Evolutionary conservation across 1,140 invertebrate species (phyloP).

Genomic region (Anoplolepis gracilipes): DNA sequence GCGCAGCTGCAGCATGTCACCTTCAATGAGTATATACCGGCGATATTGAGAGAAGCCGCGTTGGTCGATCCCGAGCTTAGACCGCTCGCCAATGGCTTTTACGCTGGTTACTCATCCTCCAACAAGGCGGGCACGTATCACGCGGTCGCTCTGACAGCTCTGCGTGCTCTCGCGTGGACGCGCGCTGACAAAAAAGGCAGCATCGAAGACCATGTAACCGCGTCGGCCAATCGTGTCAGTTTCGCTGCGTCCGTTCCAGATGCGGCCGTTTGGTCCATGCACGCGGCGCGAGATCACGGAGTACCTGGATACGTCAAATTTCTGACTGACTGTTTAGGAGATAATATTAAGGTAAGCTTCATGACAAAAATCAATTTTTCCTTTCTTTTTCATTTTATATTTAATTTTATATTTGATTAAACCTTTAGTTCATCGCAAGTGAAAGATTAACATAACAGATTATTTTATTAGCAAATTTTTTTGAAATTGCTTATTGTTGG

Average conservation of each 20-base stretch:
- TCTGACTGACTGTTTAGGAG: slow-evolving; percentile 90
- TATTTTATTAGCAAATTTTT: too few species aligned
- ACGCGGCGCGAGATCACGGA: slow-evolving; percentile 95
- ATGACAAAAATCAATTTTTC: not conserved
- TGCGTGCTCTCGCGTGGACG: slow-evolving; percentile 90
- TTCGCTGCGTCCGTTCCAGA: slow-evolving; percentile 75
- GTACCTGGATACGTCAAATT: slow-evolving; percentile 94
- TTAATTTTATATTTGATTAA: too few species aligned
- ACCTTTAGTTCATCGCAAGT: too few species aligned
- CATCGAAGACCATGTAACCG: slow-evolving; percentile 77
- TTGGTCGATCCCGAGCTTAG: slow-evolving; percentile 89
- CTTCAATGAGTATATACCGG: slow-evolving; percentile 94
- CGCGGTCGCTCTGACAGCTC: slow-evolving; percentile 90
- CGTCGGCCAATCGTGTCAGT: slow-evolving; percentile 81
- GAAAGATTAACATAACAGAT: too few species aligned
- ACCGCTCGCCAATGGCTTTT: slow-evolving; percentile 89
- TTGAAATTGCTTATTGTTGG: too few species aligned
- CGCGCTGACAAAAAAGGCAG: slow-evolving; percentile 62
- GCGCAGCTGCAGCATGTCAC: slow-evolving; percentile 95
- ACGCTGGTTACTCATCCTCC: slow-evolving; percentile 93
- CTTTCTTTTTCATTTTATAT: not conserved
- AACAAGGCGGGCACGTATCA: slow-evolving; percentile 91
- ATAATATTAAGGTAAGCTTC: slow-evolving; percentile 79
- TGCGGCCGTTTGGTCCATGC: slow-evolving; percentile 85
- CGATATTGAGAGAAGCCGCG: slow-evolving; percentile 90